phyloP scores from a whole-genome alignment of 2,113 vertebrate species.

The Odobenus rosmarus region DNA sequence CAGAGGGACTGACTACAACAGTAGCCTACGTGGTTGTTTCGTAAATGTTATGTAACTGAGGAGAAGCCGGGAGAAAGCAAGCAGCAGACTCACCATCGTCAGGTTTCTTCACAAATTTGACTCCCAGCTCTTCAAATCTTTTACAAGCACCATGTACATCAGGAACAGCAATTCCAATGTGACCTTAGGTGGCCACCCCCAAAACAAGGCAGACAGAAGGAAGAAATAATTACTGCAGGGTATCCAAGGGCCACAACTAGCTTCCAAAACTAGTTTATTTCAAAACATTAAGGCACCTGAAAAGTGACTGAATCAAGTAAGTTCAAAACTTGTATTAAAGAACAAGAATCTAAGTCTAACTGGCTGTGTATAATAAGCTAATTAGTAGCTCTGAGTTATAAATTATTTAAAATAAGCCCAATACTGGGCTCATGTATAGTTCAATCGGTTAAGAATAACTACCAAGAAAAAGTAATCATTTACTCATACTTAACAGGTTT shows the following conservation, averaged over 20 bases:
- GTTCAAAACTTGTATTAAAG: slow-evolving; percentile 26
- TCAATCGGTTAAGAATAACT: slow-evolving; percentile 12
- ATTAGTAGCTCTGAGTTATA: neutral
- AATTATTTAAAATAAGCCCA: slow-evolving; percentile 15
- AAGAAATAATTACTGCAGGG: slow-evolving; percentile 24
- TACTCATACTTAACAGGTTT: neutral
- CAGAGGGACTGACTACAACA: neutral
- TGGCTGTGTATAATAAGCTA: neutral
- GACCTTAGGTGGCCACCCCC: slow-evolving; percentile 86
- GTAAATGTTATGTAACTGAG: neutral
- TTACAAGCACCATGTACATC: slow-evolving; percentile 95
- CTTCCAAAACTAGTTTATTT: slow-evolving; percentile 16
- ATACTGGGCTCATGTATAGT: neutral
- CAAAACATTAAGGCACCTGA: slow-evolving; percentile 23
- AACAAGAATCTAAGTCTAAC: slow-evolving; percentile 14
- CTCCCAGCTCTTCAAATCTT: slow-evolving; percentile 95
- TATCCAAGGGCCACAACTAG: neutral
- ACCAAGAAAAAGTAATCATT: neutral
- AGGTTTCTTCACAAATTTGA: slow-evolving; percentile 98
- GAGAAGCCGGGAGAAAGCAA: neutral
- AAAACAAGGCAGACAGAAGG: neutral
- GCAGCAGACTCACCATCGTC: slow-evolving; percentile 91
- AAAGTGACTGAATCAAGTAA: neutral
- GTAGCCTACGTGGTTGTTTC: neutral
- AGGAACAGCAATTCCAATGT: slow-evolving; percentile 97